Evolutionary conservation across 2,888 invertebrate genomes (phyloP).

Genomic region (Pterostichus madidus): DNA sequence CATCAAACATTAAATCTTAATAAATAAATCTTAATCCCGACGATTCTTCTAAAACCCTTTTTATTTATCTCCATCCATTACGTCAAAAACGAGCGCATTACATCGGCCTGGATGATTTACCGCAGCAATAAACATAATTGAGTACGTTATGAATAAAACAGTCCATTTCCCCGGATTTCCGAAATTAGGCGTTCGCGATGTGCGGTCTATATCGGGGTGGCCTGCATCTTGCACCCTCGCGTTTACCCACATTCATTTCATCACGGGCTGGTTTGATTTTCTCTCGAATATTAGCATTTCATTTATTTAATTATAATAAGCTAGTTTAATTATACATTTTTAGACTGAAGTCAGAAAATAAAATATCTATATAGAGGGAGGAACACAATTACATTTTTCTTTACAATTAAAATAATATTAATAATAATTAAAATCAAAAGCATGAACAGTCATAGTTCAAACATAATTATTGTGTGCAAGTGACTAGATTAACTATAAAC

Average conservation of each 20-base stretch:
- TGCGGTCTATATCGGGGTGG: slow-evolving; percentile 33
- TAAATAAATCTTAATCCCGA: slow-evolving; percentile 61
- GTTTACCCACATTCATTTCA: not conserved
- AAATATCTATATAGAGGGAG: too few relatives aligned
- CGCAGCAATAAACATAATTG: slow-evolving; percentile 61
- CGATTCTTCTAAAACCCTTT: slow-evolving; percentile 56
- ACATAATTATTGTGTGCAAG: too few relatives aligned
- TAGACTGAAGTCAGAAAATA: too few relatives aligned
- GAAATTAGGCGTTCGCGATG: slow-evolving; percentile 55
- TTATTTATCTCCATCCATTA: slow-evolving; percentile 58
- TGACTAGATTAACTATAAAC: too few relatives aligned
- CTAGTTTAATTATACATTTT: too few relatives aligned
- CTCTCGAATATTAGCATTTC: too few relatives aligned
- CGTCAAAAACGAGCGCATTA: slow-evolving; percentile 32
- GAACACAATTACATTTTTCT: too few relatives aligned
- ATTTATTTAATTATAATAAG: too few relatives aligned
- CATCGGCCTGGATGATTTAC: slow-evolving; percentile 58
- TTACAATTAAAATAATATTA: too few relatives aligned
- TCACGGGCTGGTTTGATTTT: not conserved
- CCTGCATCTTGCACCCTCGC: slow-evolving; percentile 38
- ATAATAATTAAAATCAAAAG: too few relatives aligned
- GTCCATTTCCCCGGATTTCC: slow-evolving; percentile 63
- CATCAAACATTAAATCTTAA: slow-evolving; percentile 40
- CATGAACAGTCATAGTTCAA: too few relatives aligned
- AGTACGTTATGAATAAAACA: slow-evolving; percentile 65